phyloP scores from a whole-genome alignment of 2,888 invertebrate genomes.

The Nebria salina region DNA sequence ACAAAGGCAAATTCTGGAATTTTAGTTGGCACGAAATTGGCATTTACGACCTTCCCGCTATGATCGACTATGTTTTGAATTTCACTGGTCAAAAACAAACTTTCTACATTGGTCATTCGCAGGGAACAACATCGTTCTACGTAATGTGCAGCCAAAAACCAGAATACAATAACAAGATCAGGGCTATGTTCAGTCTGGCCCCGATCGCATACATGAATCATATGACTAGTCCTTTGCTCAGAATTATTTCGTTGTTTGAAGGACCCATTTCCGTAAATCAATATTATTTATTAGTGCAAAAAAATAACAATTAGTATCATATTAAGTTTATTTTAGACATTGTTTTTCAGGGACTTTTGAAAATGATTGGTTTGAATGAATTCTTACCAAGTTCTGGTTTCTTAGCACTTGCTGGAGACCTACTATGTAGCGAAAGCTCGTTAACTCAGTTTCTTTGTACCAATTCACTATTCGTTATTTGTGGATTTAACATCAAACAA shows the following conservation, averaged over 20 bases:
- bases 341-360: conserved; percentile 48
- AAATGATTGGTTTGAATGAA: conserved; percentile 66
- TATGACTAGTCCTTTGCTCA: conserved; percentile 61
- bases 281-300: neutral
- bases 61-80: conserved; percentile 63
- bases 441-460: conserved; percentile 53
- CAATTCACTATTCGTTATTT: conserved; percentile 55
- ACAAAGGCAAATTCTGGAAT: conserved; percentile 44
- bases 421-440: conserved; percentile 29
- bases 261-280: neutral
- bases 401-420: conserved; percentile 52
- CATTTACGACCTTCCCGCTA: conserved; percentile 66
- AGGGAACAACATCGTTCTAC: conserved; percentile 70
- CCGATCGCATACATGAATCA: conserved; percentile 68
- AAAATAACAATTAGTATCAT: too few species aligned
- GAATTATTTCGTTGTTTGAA: conserved; percentile 2
- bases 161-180: conserved; percentile 66
- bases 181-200: conserved; percentile 66
- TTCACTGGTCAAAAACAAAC: conserved; percentile 62
- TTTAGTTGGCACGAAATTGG: conserved; percentile 69
- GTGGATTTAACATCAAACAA: conserved; percentile 56
- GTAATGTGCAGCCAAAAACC: conserved; percentile 66
- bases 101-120: conserved; percentile 70
- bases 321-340: neutral
- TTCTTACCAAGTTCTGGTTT: conserved; percentile 71